Conservation (phyloP, 2,797 vertebrate species). For the Antennarius maculatus region DNA sequence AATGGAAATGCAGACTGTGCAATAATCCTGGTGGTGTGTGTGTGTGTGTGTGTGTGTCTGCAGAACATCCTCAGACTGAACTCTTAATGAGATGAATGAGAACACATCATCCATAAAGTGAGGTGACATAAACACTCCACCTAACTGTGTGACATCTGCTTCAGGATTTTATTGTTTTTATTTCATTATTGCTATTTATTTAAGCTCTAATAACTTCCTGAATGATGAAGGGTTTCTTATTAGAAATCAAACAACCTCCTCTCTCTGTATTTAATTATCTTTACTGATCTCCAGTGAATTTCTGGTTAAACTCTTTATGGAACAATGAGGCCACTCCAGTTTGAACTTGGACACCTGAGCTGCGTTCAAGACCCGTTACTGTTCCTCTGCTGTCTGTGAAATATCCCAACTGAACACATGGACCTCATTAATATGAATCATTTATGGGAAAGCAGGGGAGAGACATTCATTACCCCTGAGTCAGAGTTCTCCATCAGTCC, state of each 20-base stretch:
- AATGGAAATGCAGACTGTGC: constrained; percentile 24
- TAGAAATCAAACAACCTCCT: not conserved
- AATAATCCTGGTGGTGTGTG: constrained; percentile 26
- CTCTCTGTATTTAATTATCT: constrained; percentile 41
- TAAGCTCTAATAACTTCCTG: not conserved
- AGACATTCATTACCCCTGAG: constrained; percentile 30
- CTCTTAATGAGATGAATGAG: too few relatives aligned
- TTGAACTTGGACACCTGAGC: constrained; percentile 3
- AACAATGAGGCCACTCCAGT: constrained; percentile 13
- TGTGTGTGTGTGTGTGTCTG: not conserved
- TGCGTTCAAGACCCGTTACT: not conserved
- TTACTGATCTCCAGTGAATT: constrained; percentile 31
- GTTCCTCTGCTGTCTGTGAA: too few relatives aligned
- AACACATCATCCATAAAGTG: too few relatives aligned
- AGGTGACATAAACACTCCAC: too few relatives aligned
- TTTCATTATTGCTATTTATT: too few relatives aligned
- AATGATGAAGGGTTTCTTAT: not conserved
- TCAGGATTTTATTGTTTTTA: too few relatives aligned
- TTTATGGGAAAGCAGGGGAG: not conserved
- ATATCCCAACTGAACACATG: not conserved
- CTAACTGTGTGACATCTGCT: too few relatives aligned
- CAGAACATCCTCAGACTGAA: not conserved
- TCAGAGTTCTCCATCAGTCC: constrained; percentile 21
- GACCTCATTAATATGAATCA: constrained; percentile 4
- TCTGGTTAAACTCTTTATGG: constrained; percentile 39